Evolutionary conservation across 2,113 vertebrate genomes (phyloP).

Genomic region (Megalops atlanticus): DNA sequence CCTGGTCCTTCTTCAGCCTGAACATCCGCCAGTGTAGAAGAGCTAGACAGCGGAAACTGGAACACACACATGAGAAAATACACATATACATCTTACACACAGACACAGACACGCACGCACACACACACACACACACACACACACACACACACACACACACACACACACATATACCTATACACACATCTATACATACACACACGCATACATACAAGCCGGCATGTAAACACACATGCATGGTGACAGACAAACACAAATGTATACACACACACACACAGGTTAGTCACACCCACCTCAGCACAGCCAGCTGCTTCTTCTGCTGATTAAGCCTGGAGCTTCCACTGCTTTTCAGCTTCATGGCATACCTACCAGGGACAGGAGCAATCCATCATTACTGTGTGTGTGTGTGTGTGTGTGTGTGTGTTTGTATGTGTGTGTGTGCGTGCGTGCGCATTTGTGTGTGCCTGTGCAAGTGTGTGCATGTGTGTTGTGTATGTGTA

Average conservation of each 20-base stretch:
- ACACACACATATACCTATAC: conserved; percentile 19
- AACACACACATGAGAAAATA: conserved; percentile 31
- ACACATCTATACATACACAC: background rate
- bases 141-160: conserved; percentile 18
- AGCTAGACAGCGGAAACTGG: conserved; percentile 92
- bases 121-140: conserved; percentile 11
- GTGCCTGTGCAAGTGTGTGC: background rate
- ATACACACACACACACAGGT: background rate
- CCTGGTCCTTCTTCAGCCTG: conserved; percentile 92
- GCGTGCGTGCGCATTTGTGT: background rate
- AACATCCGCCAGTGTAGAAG: conserved; percentile 99
- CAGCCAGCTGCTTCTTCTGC: conserved; percentile 94
- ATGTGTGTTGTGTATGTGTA: background rate
- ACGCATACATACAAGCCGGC: background rate
- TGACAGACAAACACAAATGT: background rate
- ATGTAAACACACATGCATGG: background rate
- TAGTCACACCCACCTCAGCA: conserved; percentile 83
- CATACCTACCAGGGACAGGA: conserved; percentile 79
- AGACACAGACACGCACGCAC: background rate
- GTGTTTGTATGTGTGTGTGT: background rate
- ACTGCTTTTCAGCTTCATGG: conserved; percentile 96
- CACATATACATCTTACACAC: conserved; percentile 33
- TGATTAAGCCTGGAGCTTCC: conserved; percentile 83
- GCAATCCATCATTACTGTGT: background rate
- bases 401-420: background rate